Base-by-base conservation (phyloP, 1,140 invertebrate genomes). In the Apis florea region DNA sequence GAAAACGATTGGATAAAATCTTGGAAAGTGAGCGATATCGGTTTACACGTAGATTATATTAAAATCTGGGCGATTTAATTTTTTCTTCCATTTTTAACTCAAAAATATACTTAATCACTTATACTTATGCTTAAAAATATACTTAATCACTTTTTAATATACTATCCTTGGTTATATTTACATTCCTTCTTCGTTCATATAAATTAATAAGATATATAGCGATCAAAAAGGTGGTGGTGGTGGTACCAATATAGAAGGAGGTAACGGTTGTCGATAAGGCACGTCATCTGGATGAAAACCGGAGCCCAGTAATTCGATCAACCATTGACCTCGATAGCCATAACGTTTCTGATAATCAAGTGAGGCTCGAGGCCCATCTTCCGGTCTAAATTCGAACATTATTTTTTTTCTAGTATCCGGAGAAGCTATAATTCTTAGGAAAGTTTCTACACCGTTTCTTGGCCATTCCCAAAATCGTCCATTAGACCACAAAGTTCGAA, bases 41-140 rank as follows among this genome's bases (percentile, higher is more conserved):
- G 94, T 31, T 90, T 97, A 17, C 83, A 95, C 82, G 92, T 97
- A 1, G 96, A 97, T 88, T 95, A 95, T 84, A 92, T 96, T 2
- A 94, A 94, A 93, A 94, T 96, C 9, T 94, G 91, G 82, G 95
- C 95, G 1, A 67, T 95, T 19, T 95, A 92, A 94, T 4, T 11
- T 1, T n/a, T 24, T 40, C 5, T 21, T 56, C n/a, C 12, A 49
- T 15, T 24, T 11, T 58, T 21, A 58, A 51, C 13, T 54, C 15
- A 63, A 13, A 17, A 31, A 26, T 21, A 31, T 24, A 4, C 40
- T 17, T 24, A 51, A 70, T 54, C 51, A 12, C 0, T 31, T 56
- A n/a, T n/a, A n/a, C n/a, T n/a, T n/a, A n/a, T n/a, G n/a, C 13
- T 54, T 9, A 63, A 13, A 17, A 31, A 26, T 21, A 31, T 24